These are phyloP conservation scores for Zosterops japonicus DNA, from an alignment of 2,113 vertebrate species.

Conservation along the genomic window DNA sequence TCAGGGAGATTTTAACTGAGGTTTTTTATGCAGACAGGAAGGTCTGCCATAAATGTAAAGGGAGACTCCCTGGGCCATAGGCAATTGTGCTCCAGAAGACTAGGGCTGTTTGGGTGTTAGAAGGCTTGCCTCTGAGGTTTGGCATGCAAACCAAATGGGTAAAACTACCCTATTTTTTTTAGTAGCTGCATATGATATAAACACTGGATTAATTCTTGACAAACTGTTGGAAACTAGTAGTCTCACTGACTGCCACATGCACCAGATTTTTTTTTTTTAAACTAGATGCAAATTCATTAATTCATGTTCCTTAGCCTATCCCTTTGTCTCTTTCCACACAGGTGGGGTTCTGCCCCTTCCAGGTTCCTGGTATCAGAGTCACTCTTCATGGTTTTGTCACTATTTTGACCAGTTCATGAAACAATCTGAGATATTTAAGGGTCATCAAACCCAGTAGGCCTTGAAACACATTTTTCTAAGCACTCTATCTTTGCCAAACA, in stretches of 20 bases:
- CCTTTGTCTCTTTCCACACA: background rate
- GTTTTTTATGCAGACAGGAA: background rate
- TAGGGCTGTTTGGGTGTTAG: background rate
- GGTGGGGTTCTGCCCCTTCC: background rate
- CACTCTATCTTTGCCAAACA: background rate
- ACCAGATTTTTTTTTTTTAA: background rate
- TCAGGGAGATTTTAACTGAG: background rate
- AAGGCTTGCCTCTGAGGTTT: background rate
- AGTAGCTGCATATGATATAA: background rate
- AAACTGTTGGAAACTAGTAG: background rate
- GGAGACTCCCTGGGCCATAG: background rate
- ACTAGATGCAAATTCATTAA: background rate
- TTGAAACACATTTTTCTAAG: background rate
- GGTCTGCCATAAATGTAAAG: background rate
- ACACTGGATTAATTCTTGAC: background rate
- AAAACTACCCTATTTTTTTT: background rate
- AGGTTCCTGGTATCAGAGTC: background rate
- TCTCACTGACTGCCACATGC: background rate
- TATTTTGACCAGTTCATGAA: background rate
- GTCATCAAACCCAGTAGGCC: background rate
- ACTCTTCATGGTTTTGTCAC: background rate
- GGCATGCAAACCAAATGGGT: background rate
- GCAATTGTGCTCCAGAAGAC: background rate
- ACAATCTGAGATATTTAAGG: background rate
- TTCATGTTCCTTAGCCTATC: background rate